Evolutionary conservation across 2,797 vertebrate species (phyloP).

Genomic region (Babyrousa celebensis): DNA sequence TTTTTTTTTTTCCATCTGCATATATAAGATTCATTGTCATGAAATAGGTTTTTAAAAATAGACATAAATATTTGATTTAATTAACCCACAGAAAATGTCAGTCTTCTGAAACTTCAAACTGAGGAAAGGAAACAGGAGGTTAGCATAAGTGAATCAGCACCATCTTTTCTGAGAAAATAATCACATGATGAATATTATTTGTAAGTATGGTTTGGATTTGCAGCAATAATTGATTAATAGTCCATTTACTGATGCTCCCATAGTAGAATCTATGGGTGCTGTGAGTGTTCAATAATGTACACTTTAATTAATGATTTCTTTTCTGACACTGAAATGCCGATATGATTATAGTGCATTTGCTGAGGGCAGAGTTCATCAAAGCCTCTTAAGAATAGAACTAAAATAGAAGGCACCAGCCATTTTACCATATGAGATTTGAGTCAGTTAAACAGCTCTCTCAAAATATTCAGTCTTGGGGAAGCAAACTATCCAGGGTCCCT

Average conservation of each 20-base stretch:
- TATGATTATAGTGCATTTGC: conserved; percentile 7
- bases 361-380: conserved; percentile 39
- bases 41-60: conserved; percentile 77
- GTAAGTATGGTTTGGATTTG: conserved; percentile 80
- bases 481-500: not conserved
- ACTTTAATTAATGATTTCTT: conserved; percentile 70
- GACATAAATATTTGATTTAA: conserved; percentile 83
- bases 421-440: not conserved
- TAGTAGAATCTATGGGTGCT: not conserved
- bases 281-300: not conserved
- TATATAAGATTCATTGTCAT: conserved; percentile 56
- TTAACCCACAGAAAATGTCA: conserved; percentile 75
- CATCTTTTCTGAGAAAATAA: conserved; percentile 49
- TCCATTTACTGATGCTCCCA: not conserved
- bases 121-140: conserved; percentile 3
- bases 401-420: not conserved
- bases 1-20: conserved; percentile 64
- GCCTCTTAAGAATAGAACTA: not conserved
- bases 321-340: conserved; percentile 58
- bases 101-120: conserved; percentile 76
- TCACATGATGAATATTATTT: conserved; percentile 74
- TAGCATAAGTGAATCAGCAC: conserved; percentile 67
- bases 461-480: not conserved
- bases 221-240: conserved; percentile 63
- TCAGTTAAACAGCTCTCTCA: not conserved